Evolutionary conservation across 2,797 vertebrate species (phyloP), one percentile per base, ranked within the genome.

Genomic region (Falco novaeseelandiae): DNA sequence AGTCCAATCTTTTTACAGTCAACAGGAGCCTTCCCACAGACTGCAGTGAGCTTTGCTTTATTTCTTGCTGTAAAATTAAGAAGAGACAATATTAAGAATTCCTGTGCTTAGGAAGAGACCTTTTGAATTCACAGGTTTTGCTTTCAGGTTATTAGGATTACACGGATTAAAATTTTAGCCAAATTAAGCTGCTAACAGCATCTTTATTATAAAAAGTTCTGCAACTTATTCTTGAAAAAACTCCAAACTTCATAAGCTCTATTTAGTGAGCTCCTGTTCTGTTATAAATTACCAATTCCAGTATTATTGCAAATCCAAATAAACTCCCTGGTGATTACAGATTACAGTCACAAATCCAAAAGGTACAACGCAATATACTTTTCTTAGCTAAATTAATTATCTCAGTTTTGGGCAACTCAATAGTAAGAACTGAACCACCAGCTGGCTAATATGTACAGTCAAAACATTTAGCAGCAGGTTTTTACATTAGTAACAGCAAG

Each of bases 391-490:
- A 98, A 98, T 97, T 98, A 98, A 98, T 98, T 98, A 98, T 98
- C 98, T 97, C 96, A 96, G 96, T 98, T 98, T 96, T 97, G 96
- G 92, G 91, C 95, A 97, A 97, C 93, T 98, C 97, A 97, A 87
- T 98, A 97, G 96, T 95, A 96, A 97, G 96, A 97, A 97, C 91
- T 96, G 95, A 98, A 96, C 97, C 97, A 98, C 97, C 98, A 98
- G 98, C 97, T 97, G 97, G 97, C 97, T 98, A 97, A 98, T 98
- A 98, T 87, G 96, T 97, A 96, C 96, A 98, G 97, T 97, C 92
- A 93, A 96, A 98, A 97, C 97, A 98, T 98, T 98, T 98, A 98
- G 87, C 98, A 98, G 98, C 98, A 98, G 98, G 98, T 82, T 98
- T 96, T 97, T 98, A 96, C 98, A 98, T 98, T 98, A 98, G 95